phyloP scores from a whole-genome alignment of 2,113 vertebrate genomes.

The Sigmodon hispidus region DNA sequence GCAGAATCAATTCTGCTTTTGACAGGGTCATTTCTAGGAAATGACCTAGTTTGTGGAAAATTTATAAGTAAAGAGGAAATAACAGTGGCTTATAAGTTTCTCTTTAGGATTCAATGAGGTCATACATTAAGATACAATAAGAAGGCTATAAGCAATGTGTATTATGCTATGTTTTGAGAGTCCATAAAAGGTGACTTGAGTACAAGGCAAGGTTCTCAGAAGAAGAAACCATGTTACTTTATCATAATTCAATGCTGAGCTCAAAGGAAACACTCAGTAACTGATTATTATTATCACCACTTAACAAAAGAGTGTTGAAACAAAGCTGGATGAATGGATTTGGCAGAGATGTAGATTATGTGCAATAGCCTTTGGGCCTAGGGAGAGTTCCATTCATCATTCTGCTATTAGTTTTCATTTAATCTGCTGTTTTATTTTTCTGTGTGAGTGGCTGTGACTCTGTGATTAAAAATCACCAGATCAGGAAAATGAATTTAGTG shows the following conservation, averaged over 20 bases:
- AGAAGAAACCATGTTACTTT: neutral
- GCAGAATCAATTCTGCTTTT: neutral
- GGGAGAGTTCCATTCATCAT: conserved; percentile 68
- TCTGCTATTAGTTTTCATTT: conserved; percentile 70
- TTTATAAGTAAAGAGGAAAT: conserved; percentile 33
- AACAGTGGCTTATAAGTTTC: neutral
- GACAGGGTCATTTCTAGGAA: neutral
- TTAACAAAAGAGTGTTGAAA: conserved; percentile 49
- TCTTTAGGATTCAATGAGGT: neutral
- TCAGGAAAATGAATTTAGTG: conserved; percentile 74
- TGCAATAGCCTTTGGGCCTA: conserved; percentile 32
- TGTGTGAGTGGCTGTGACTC: conserved; percentile 61
- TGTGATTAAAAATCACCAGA: conserved; percentile 74
- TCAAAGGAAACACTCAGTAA: conserved; percentile 5
- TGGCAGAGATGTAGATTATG: conserved; percentile 50
- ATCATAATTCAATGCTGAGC: neutral
- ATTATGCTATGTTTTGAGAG: conserved; percentile 32
- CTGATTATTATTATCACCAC: conserved; percentile 35
- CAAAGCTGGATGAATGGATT: conserved; percentile 55
- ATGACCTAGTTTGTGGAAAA: neutral
- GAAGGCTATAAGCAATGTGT: neutral
- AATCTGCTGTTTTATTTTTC: conserved; percentile 75
- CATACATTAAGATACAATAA: neutral
- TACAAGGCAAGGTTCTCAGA: neutral
- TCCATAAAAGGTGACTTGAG: neutral